These are phyloP conservation scores for Drosophila nigricruria DNA, from an alignment of 2,888 invertebrate species.

Conservation along the genomic window DNA sequence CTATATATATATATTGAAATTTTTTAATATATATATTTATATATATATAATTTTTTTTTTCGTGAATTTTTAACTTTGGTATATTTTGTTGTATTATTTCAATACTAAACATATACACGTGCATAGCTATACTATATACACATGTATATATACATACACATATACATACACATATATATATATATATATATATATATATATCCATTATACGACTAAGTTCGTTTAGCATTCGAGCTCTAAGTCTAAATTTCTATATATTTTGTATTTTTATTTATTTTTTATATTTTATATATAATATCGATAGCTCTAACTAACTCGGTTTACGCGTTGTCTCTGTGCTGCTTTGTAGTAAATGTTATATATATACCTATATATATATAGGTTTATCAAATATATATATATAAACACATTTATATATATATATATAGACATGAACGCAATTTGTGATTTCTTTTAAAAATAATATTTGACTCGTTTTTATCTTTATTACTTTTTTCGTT, in stretches of 20 bases:
- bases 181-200: slow-evolving; percentile 19
- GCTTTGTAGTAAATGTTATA: slow-evolving; percentile 29
- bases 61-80: slow-evolving; percentile 20
- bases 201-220: slow-evolving; percentile 45
- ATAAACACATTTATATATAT: slow-evolving; percentile 22
- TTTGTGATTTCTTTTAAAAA: slow-evolving; percentile 47
- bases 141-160: slow-evolving; percentile 10
- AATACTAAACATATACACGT: slow-evolving; percentile 25
- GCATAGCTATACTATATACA: slow-evolving; percentile 10
- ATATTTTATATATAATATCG: slow-evolving; percentile 13
- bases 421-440: slow-evolving; percentile 67
- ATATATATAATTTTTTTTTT: background rate
- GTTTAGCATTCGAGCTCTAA: slow-evolving; percentile 52
- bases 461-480: slow-evolving; percentile 28
- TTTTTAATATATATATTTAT: background rate
- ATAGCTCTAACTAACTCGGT: slow-evolving; percentile 52
- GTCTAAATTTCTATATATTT: slow-evolving; percentile 32
- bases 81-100: slow-evolving; percentile 22
- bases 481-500: background rate
- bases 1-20: background rate
- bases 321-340: slow-evolving; percentile 63
- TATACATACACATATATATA: slow-evolving; percentile 5
- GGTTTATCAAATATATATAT: slow-evolving; percentile 7
- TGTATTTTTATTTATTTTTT: background rate
- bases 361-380: no score